Conservation (phyloP, 1,140 invertebrate genomes). For the Microplitis demolitor region DNA sequence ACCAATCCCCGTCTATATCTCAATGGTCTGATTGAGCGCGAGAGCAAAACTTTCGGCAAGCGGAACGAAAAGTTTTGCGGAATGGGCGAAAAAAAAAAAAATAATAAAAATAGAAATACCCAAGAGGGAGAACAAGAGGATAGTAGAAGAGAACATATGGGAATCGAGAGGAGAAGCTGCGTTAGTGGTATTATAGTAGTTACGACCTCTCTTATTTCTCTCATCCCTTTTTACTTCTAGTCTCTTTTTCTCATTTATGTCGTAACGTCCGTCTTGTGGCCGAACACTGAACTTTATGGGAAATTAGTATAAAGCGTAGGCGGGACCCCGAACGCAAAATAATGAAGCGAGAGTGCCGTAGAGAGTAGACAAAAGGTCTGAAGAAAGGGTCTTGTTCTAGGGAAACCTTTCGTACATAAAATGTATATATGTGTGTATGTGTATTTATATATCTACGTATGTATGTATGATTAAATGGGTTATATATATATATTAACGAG, state of each 20-base stretch:
- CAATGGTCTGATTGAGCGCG: slow-evolving; percentile 25
- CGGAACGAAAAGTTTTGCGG: slow-evolving; percentile 27
- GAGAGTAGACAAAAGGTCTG: not conserved
- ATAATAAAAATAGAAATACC: not conserved
- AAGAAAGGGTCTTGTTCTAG: no score
- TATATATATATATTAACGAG: no score
- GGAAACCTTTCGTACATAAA: no score
- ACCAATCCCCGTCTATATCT: slow-evolving; percentile 5
- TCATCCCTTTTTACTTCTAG: not conserved
- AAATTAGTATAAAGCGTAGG: slow-evolving; percentile 18
- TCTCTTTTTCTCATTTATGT: not conserved
- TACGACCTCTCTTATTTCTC: no score
- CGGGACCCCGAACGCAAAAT: slow-evolving; percentile 3
- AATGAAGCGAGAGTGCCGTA: not conserved
- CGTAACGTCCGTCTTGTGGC: not conserved
- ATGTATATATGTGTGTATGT: not conserved
- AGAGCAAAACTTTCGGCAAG: slow-evolving; percentile 27
- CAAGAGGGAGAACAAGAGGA: not conserved
- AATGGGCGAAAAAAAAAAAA: not conserved
- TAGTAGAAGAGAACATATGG: not conserved
- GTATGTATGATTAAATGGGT: no score
- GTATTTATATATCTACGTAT: no score
- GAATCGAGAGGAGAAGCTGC: slow-evolving; percentile 11
- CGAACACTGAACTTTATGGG: slow-evolving; percentile 4
- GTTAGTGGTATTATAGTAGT: not conserved